phyloP scores from a whole-genome alignment of 2,888 invertebrate genomes.

The Melanotus villosus region DNA sequence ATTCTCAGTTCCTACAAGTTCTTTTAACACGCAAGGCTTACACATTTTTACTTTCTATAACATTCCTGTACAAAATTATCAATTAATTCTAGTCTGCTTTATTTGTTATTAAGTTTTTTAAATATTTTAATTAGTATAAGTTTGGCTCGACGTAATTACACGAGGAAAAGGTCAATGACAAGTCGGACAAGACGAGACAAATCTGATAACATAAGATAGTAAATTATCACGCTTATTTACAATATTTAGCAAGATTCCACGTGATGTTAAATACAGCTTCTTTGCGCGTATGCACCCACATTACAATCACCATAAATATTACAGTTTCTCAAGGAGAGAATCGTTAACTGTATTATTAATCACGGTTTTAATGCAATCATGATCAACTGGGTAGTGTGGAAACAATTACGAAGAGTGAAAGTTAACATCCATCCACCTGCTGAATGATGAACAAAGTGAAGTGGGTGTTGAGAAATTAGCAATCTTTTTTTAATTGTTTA shows the following conservation, averaged over 20 bases:
- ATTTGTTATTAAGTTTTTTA: too few relatives aligned
- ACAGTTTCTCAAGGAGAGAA: slow-evolving; percentile 8
- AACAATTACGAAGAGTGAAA: not conserved
- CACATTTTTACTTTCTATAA: too few relatives aligned
- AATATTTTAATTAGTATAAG: too few relatives aligned
- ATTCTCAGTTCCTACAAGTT: too few relatives aligned
- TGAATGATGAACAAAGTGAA: not conserved
- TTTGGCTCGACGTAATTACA: too few relatives aligned
- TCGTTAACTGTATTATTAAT: slow-evolving; percentile 3
- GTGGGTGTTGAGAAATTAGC: not conserved
- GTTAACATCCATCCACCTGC: slow-evolving; percentile 10
- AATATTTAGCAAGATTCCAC: not conserved
- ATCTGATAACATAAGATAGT: not conserved
- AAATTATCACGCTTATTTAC: not conserved
- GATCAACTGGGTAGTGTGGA: slow-evolving; percentile 8
- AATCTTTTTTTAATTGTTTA: too few relatives aligned
- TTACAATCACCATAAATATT: not conserved
- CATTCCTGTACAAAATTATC: too few relatives aligned
- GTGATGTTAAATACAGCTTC: too few relatives aligned
- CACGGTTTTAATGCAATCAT: not conserved
- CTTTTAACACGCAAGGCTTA: too few relatives aligned
- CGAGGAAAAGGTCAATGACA: slow-evolving; percentile 26
- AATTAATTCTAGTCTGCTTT: too few relatives aligned
- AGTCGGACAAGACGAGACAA: not conserved
- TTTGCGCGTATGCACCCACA: not conserved